Evolutionary conservation across 2,888 invertebrate species (phyloP).

Genomic region (Lasioglossum figueresi): DNA sequence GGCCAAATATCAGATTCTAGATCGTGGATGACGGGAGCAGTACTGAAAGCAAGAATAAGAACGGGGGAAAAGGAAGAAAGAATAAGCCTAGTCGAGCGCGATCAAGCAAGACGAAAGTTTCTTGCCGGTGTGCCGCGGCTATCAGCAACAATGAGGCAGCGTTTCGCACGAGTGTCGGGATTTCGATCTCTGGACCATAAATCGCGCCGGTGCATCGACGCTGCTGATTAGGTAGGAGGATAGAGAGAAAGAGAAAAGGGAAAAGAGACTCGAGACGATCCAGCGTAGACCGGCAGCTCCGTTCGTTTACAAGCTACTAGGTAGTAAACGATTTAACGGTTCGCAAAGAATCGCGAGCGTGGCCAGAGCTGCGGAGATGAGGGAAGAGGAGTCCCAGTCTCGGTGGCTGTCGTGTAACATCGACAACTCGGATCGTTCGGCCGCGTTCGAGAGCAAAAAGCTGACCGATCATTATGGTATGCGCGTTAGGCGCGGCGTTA

Average conservation of each 20-base stretch:
- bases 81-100: conserved; percentile 1
- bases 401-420: conserved; percentile 59
- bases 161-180: conserved; percentile 50
- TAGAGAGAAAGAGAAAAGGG: not conserved
- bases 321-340: conserved; percentile 75
- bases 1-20: not conserved
- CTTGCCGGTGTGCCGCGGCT: conserved; percentile 4
- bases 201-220: conserved; percentile 43
- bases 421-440: conserved; percentile 55
- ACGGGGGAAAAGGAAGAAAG: not conserved
- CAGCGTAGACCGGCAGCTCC: conserved; percentile 36
- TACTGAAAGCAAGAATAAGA: not conserved
- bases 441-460: conserved; percentile 55
- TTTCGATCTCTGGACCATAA: conserved; percentile 58
- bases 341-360: conserved; percentile 66
- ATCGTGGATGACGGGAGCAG: not conserved
- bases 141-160: conserved; percentile 32
- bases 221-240: conserved; percentile 42
- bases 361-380: not conserved
- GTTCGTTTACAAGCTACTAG: conserved; percentile 69
- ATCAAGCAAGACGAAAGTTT: conserved; percentile 35
- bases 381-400: conserved; percentile 12
- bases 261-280: conserved; percentile 8
- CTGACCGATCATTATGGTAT: conserved; percentile 72
- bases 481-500: conserved; percentile 69